Evolutionary conservation across 1,140 invertebrate species (phyloP).

Genomic region (Helicorthomorpha holstii): DNA sequence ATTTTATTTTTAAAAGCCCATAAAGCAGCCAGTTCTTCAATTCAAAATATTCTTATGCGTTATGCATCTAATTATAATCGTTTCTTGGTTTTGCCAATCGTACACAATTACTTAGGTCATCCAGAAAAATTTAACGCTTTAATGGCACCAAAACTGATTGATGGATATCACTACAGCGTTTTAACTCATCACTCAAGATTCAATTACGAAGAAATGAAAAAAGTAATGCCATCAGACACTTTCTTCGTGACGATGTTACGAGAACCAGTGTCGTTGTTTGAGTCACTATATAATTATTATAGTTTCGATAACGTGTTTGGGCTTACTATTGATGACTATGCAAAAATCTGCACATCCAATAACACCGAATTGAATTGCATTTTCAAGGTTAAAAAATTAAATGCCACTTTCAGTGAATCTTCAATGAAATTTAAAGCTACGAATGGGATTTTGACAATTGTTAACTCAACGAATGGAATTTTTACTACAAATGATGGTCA

Average conservation of each 20-base stretch:
- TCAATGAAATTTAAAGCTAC: too few relatives aligned
- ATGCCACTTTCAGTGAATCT: too few relatives aligned
- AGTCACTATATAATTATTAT: background rate
- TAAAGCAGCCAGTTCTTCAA: constrained; percentile 30
- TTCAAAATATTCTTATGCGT: constrained; percentile 31
- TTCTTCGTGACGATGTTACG: constrained; percentile 1
- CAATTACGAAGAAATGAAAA: constrained; percentile 1
- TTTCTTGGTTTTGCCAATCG: constrained; percentile 24
- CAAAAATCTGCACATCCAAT: background rate
- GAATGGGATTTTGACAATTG: too few relatives aligned
- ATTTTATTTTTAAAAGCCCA: constrained; percentile 29
- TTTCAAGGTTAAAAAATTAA: too few relatives aligned
- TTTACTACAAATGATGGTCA: too few relatives aligned
- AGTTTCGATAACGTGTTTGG: background rate
- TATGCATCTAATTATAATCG: constrained; percentile 23
- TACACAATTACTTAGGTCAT: constrained; percentile 24
- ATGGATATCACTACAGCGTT: background rate
- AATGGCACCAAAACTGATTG: background rate
- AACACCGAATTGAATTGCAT: too few relatives aligned
- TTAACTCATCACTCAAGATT: background rate
- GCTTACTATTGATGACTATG: background rate
- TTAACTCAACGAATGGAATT: too few relatives aligned
- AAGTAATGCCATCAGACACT: background rate
- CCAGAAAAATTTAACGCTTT: background rate
- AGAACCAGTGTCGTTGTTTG: background rate